Conservation (phyloP, 2,113 vertebrate genomes). For the Pungitius pungitius region DNA sequence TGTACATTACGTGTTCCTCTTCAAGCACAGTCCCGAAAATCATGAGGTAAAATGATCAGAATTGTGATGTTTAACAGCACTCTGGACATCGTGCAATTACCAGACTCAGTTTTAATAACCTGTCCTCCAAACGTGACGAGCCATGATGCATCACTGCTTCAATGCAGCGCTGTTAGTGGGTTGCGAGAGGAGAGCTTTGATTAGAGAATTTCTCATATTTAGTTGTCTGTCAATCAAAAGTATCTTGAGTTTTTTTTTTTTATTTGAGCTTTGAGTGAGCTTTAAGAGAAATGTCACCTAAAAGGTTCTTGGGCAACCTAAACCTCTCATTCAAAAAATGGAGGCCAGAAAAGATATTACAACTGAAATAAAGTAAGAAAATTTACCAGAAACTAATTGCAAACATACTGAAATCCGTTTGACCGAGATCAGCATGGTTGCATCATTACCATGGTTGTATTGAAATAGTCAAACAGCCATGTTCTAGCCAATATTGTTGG, state of each 20-base stretch:
- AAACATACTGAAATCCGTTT: neutral
- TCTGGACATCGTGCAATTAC: conserved; percentile 61
- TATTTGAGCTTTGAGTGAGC: conserved; percentile 9
- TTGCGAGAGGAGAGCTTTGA: conserved; percentile 32
- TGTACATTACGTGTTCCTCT: neutral
- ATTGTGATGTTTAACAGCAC: conserved; percentile 68
- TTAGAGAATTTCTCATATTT: conserved; percentile 57
- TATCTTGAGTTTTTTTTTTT: neutral
- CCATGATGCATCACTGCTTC: conserved; percentile 45
- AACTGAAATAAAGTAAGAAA: too few species aligned
- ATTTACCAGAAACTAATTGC: neutral
- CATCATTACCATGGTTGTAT: neutral
- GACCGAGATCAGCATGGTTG: neutral
- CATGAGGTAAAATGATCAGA: conserved; percentile 49
- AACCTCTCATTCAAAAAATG: neutral
- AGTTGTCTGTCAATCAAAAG: conserved; percentile 48
- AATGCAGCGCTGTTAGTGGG: conserved; percentile 15
- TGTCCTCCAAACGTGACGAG: conserved; percentile 29
- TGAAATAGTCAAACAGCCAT: neutral
- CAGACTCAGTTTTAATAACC: conserved; percentile 33
- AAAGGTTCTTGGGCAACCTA: neutral
- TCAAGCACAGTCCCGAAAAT: conserved; percentile 47
- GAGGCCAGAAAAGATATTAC: neutral
- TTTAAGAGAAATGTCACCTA: neutral
- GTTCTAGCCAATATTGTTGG: neutral